These are phyloP conservation scores for Hemitrygon akajei DNA, from an alignment of 2,797 vertebrate species.

Conservation along the genomic window DNA sequence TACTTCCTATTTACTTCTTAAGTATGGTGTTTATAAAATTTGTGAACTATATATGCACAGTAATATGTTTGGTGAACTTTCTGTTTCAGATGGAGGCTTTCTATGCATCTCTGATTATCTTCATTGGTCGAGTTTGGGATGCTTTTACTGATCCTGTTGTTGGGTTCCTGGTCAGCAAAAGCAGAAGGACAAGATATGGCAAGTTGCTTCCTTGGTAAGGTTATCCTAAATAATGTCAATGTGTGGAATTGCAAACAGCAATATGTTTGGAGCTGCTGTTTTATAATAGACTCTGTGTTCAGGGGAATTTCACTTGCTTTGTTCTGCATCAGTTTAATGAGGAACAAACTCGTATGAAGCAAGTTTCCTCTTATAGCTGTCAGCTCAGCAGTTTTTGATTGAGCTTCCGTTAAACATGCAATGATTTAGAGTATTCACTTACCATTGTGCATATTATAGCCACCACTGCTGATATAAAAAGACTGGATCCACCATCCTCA, in stretches of 20 bases:
- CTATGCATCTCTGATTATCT: constrained; percentile 58
- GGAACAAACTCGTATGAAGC: not conserved
- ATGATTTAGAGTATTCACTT: not conserved
- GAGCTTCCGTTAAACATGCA: not conserved
- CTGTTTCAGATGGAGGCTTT: constrained; percentile 55
- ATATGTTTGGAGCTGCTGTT: not conserved
- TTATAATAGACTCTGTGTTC: not conserved
- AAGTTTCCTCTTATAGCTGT: not conserved
- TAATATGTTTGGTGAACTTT: constrained; percentile 2
- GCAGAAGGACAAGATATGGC: constrained; percentile 49
- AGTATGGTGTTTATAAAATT: too few species aligned
- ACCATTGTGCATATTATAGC: not conserved
- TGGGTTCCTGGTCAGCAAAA: constrained; percentile 64
- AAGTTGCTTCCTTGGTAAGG: constrained; percentile 61
- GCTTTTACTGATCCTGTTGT: constrained; percentile 61
- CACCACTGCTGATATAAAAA: not conserved
- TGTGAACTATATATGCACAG: not conserved
- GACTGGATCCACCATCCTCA: not conserved
- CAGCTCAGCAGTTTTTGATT: not conserved
- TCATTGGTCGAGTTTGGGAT: constrained; percentile 62
- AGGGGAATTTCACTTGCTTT: too few species aligned
- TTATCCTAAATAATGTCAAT: not conserved
- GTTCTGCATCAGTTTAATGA: not conserved
- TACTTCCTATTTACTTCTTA: too few species aligned
- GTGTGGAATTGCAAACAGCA: not conserved